These are phyloP conservation scores for Beroe forskalii DNA, from an alignment of 37 sponge, comb jelly and placozoan species.

Conservation along the genomic window DNA sequence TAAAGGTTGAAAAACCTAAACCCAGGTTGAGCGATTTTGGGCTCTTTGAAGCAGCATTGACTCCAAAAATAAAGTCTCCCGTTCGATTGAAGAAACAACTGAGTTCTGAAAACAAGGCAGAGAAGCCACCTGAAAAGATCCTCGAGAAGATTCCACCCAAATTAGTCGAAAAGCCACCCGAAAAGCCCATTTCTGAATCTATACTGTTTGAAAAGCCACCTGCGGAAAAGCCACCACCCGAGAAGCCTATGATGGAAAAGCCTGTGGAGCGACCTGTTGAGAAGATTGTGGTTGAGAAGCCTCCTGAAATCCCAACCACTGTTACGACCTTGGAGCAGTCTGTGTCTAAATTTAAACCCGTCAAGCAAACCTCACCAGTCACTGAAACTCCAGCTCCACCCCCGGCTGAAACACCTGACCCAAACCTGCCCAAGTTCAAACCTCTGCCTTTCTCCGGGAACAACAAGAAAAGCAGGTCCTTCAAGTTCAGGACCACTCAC, in stretches of 20 bases:
- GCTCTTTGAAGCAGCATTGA: conserved; percentile 30
- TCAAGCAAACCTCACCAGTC: conserved; percentile 32
- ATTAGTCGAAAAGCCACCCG: neutral
- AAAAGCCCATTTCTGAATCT: neutral
- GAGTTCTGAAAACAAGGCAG: conserved; percentile 25
- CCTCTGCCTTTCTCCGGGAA: conserved; percentile 19
- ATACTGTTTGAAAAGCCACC: neutral
- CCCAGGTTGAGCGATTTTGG: conserved; percentile 21
- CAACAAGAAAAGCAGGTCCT: conserved; percentile 44
- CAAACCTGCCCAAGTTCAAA: conserved; percentile 54
- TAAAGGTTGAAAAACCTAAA: conserved; percentile 35
- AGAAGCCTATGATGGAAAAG: neutral
- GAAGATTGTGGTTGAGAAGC: neutral
- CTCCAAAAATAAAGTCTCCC: conserved; percentile 21
- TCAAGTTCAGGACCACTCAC: conserved; percentile 52
- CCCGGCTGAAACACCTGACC: conserved; percentile 5
- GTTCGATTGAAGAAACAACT: conserved; percentile 42
- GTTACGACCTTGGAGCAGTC: neutral
- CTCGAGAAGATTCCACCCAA: neutral
- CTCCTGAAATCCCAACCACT: neutral
- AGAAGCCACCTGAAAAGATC: neutral
- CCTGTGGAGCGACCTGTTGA: neutral
- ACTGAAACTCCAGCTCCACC: neutral
- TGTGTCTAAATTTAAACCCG: conserved; percentile 50
- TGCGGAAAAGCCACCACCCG: neutral